Base-by-base conservation (phyloP, 2,888 invertebrate species). In the Andrena fulva region DNA sequence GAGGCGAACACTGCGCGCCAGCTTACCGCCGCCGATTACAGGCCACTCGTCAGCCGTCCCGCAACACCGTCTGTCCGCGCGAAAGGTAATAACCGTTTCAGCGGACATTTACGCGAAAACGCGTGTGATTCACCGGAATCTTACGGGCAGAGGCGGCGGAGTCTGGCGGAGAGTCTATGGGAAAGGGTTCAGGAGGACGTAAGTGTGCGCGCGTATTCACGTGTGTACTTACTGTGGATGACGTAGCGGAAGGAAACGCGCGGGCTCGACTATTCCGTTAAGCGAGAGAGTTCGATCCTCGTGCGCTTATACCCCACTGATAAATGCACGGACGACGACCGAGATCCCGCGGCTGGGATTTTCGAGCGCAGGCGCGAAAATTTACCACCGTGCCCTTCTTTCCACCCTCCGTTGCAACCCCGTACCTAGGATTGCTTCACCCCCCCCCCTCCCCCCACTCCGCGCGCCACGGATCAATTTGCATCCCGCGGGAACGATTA, bases 281-380 rank as follows among this genome's bases (percentile, higher is more conserved):
- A 85, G 85, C 77, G 83, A 80, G 72, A 80, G 79, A 78, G 87
- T 89, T 90, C 91, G 91, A 91, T 91, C 87, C 87, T 85, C 86
- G 86, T 75, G 84, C 70, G 82, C 84, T 89, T 90, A 88, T 89
- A 90, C 80, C 85, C 82, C 59, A 77, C 76, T 74, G 67, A 27
- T 82, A 76, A 69, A 62, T 52, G 64, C 50, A 54, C 68, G 42
- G 33, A 27, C 50, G 52, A 54, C 24, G 50, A 52, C 12, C 79
- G 20, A 35, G 27, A 33, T 31, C 56, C 27, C 33, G 31, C 64
- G 48, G 10, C 50, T 52, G 31, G 56, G 33, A 59, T 54, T 60
- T 82, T 59, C 60, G 12, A 64, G 80, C 88, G 88, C 88, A 89
- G 31, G 89, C 88, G 79, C 77, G 71, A 85, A 75, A 77, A 67